Percentiles rank a stretch among this genome's conserved stretches.
Conservation (phyloP, 2,888 invertebrate species). For the Apeira syringaria region DNA sequence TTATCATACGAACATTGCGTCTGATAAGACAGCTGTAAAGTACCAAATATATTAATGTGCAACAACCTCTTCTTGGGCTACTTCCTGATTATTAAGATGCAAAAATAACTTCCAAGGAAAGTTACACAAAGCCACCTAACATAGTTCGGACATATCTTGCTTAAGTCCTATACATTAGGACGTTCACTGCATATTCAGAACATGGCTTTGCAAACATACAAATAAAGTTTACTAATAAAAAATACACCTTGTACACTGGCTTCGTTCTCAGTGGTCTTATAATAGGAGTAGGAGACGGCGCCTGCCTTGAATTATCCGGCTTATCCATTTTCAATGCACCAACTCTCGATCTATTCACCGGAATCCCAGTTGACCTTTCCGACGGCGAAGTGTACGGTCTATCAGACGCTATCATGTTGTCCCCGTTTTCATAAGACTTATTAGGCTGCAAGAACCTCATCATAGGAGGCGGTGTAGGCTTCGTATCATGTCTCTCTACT, state of each 20-base stretch:
- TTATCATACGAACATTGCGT: too few species aligned
- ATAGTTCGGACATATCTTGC: too few species aligned
- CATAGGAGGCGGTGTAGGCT: slow-evolving; percentile 3
- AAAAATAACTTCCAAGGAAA: too few species aligned
- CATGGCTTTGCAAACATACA: too few species aligned
- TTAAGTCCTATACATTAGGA: too few species aligned
- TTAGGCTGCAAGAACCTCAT: slow-evolving; percentile 5
- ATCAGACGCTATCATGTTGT: slow-evolving; percentile 2
- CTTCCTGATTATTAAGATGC: too few species aligned
- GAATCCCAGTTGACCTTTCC: not conserved
- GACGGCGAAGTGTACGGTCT: slow-evolving; percentile 7
- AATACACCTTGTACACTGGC: slow-evolving; percentile 16
- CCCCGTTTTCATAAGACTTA: slow-evolving; percentile 16
- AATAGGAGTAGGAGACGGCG: slow-evolving; percentile 4
- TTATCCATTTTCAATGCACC: slow-evolving; percentile 11
- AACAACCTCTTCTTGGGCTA: too few species aligned
- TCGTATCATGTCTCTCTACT: slow-evolving; percentile 1
- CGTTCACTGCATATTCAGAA: too few species aligned
- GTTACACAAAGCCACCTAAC: too few species aligned
- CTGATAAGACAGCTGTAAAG: too few species aligned
- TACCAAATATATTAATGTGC: too few species aligned
- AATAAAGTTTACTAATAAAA: too few species aligned
- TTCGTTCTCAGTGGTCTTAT: slow-evolving; percentile 8
- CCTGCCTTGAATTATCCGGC: slow-evolving; percentile 4
- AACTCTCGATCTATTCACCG: slow-evolving; percentile 5